Evolutionary conservation across 2,888 invertebrate genomes (phyloP), one percentile per base, ranked within the genome.

Genomic region (Scaptomyza parva): DNA sequence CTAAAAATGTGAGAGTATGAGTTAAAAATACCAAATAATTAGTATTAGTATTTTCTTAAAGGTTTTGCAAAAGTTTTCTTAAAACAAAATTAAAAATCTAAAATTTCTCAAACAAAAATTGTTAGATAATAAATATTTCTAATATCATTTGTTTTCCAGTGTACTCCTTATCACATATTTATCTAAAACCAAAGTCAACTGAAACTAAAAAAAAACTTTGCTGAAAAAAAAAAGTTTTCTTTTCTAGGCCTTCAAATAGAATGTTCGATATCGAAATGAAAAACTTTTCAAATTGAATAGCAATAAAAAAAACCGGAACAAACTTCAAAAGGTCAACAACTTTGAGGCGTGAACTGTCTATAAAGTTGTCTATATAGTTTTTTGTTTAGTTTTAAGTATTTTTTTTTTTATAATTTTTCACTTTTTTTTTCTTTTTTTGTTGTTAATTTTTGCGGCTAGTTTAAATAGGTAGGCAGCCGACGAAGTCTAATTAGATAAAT

Each of bases 401-500:
- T 7, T 4, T 20, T 5, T n/a, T n/a, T n/a, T 1, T 2, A 26
- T 18, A n/a, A 45, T 35, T 18, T 54, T 39, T 20, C n/a, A 20
- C 24, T 39, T 17, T 40, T 20, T 30, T 11, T 28, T 28, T 30
- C 18, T 37, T 37, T 3, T 37, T 35, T 39, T 8, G 37, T 39
- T 39, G 18, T 11, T 33, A 3, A 17, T 6, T 50, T 17, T 58
- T 24, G 45, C 40, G 59, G 45, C 47, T 35, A 59, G 41, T 53
- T 39, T 53, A 57, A 66, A 58, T 50, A 51, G 24, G 30, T 33
- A 20, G 39, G 14, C 51, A 61, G 30, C 58, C n/a, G n/a, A 33
- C 8, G 39, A 44, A 1, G 28, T 5, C 39, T 79, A 83, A 83
- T 83, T 78, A 81, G 68, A 71, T 78, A 47, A 69, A 63, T 61